Evolutionary conservation across 1,140 invertebrate species (phyloP), one percentile per base, ranked within the genome.

Genomic region (Mizuhopecten yessoensis): DNA sequence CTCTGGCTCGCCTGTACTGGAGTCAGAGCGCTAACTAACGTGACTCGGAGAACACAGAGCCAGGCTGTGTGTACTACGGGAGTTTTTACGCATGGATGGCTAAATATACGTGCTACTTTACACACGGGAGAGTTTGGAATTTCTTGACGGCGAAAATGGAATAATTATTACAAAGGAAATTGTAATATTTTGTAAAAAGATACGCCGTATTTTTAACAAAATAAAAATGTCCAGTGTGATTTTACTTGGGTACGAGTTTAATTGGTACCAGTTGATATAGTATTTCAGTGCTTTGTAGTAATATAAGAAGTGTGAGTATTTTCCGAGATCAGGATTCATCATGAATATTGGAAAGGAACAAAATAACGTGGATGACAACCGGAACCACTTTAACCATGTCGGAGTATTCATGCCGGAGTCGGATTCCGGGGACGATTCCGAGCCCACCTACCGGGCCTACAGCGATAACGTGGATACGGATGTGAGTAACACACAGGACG

Each of bases 381-480:
- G 57, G 57, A 75, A 75, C 11, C n/a, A 75, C n/a, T 75, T 75
- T 29, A 75, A 75, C 57, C 57, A 75, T 75, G 57, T 75, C 11
- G 57, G 57, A 75, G 57, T 75, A n/a, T 75, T 88, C 13, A 94
- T 94, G 33, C 93, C 90, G 29, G 93, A 94, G 36, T 94, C 93
- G 23, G 93, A 94, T 86, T 93, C 92, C 34, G 93, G 93, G 17
- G 93, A 94, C 17, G 93, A 94, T 29, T 92, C 92, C 0, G 93
- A 94, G 33, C 92, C 92, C 33, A 94, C 92, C 0, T 94, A 94
- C 88, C 87, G 93, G n/a, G 90, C 90, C 86, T 94, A 93, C 33
- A 92, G 91, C 34, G 93, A 94, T 87, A 94, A 93, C 33, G 93
- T 94, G 86, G 93, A 94, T 75, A 94, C 93, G 15, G 93, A 94